Conservation (phyloP, 2,888 invertebrate genomes). For the Drosophila anomelani region DNA sequence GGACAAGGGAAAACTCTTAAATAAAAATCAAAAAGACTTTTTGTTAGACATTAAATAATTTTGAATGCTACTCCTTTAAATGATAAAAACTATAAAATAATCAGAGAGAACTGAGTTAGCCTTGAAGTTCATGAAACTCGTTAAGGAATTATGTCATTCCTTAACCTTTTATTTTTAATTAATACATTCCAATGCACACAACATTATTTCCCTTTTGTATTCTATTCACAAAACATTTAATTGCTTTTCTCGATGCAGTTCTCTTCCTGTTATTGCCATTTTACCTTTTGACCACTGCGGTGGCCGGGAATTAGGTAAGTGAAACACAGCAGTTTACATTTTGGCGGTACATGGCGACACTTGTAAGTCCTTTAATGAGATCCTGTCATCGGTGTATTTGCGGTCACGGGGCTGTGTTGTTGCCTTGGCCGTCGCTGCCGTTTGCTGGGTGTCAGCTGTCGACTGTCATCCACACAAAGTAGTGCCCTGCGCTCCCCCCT, state of each 20-base stretch:
- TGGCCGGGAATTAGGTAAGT: slow-evolving; percentile 9
- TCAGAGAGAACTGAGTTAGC: not conserved
- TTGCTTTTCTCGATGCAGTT: not conserved
- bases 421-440: not conserved
- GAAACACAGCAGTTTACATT: slow-evolving; percentile 18
- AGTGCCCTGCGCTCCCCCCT: not conserved
- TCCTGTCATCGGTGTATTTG: slow-evolving; percentile 43
- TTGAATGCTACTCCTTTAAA: not conserved
- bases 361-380: slow-evolving; percentile 42
- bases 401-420: slow-evolving; percentile 13
- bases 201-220: not conserved
- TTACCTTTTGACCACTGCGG: not conserved
- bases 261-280: not conserved
- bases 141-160: no score
- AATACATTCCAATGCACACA: not conserved
- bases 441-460: slow-evolving; percentile 9
- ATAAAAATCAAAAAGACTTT: not conserved
- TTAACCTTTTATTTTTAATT: not conserved
- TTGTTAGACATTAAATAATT: not conserved
- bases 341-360: slow-evolving; percentile 18
- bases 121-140: not conserved
- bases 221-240: not conserved
- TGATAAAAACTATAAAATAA: not conserved
- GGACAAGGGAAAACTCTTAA: no score
- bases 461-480: slow-evolving; percentile 31